These are phyloP conservation scores for Crossocerus cetratus DNA, from an alignment of 2,888 invertebrate species.

Conservation along the genomic window DNA sequence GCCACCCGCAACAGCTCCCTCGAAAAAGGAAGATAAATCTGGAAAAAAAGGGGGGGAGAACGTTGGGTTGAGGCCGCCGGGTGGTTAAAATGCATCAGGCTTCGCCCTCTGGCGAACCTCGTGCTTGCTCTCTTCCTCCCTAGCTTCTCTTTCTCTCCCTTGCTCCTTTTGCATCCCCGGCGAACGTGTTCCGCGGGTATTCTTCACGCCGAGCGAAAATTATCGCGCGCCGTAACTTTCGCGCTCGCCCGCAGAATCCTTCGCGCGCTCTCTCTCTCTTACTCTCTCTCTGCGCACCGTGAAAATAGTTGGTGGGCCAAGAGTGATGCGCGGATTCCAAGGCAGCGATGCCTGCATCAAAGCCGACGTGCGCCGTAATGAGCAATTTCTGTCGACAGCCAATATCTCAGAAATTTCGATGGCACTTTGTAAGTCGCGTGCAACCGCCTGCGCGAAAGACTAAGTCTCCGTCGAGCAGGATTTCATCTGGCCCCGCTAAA, in stretches of 20 bases:
- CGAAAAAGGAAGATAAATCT: constrained; percentile 55
- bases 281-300: constrained; percentile 34
- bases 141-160: constrained; percentile 11
- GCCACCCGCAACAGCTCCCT: constrained; percentile 45
- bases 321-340: constrained; percentile 43
- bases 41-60: constrained; percentile 24
- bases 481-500: too few relatives aligned
- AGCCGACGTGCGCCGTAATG: constrained; percentile 36
- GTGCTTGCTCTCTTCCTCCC: not conserved
- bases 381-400: constrained; percentile 43
- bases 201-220: constrained; percentile 52
- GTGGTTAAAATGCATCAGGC: constrained; percentile 56
- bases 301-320: constrained; percentile 37
- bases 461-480: too few relatives aligned
- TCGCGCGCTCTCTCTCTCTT: too few relatives aligned
- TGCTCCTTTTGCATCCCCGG: constrained; percentile 15
- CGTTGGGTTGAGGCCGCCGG: constrained; percentile 13
- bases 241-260: constrained; percentile 38
- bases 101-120: constrained; percentile 10
- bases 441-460: too few relatives aligned
- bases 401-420: not conserved
- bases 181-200: constrained; percentile 29
- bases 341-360: constrained; percentile 17
- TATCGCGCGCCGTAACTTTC: constrained; percentile 51
- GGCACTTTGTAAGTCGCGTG: too few relatives aligned